Percentiles rank a stretch among this genome's conserved stretches.
phyloP scores from a whole-genome alignment of 2,888 invertebrate species.

The Venusia cambrica region DNA sequence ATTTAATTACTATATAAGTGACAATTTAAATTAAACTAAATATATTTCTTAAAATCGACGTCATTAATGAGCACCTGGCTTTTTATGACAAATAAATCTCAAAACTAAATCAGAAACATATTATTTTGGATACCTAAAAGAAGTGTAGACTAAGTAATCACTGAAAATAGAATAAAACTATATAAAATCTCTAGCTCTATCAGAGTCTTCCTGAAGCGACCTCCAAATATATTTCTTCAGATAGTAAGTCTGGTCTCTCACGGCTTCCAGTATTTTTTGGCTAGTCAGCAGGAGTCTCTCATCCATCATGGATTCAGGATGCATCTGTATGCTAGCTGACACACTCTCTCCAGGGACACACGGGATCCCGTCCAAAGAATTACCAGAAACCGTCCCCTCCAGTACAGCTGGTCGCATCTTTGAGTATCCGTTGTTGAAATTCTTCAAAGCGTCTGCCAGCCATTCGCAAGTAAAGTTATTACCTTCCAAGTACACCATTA shows the following conservation, averaged over 20 bases:
- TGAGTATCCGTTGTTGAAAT: slow-evolving; percentile 59
- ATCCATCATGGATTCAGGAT: slow-evolving; percentile 34
- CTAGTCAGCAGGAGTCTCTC: slow-evolving; percentile 56
- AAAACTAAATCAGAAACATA: too few relatives aligned
- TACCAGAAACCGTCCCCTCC: slow-evolving; percentile 27
- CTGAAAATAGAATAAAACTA: slow-evolving; percentile 3
- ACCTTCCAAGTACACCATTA: slow-evolving; percentile 57
- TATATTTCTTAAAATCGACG: too few relatives aligned
- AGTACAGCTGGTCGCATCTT: slow-evolving; percentile 53
- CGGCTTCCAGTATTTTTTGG: slow-evolving; percentile 62
- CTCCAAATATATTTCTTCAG: slow-evolving; percentile 42
- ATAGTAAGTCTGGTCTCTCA: slow-evolving; percentile 56
- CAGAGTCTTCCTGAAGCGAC: slow-evolving; percentile 30
- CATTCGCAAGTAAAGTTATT: slow-evolving; percentile 62
- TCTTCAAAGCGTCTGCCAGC: slow-evolving; percentile 51
- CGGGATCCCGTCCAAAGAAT: slow-evolving; percentile 61
- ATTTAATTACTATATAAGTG: too few relatives aligned
- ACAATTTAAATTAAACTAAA: too few relatives aligned
- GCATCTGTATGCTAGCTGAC: slow-evolving; percentile 1
- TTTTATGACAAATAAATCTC: too few relatives aligned
- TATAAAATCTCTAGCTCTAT: slow-evolving; percentile 19
- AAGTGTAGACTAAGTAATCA: slow-evolving; percentile 3
- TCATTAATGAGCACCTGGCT: too few relatives aligned
- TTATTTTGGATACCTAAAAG: too few relatives aligned
- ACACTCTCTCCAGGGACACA: slow-evolving; percentile 40